phyloP scores from a whole-genome alignment of 2,888 invertebrate genomes.

The Eretmocerus hayati region DNA sequence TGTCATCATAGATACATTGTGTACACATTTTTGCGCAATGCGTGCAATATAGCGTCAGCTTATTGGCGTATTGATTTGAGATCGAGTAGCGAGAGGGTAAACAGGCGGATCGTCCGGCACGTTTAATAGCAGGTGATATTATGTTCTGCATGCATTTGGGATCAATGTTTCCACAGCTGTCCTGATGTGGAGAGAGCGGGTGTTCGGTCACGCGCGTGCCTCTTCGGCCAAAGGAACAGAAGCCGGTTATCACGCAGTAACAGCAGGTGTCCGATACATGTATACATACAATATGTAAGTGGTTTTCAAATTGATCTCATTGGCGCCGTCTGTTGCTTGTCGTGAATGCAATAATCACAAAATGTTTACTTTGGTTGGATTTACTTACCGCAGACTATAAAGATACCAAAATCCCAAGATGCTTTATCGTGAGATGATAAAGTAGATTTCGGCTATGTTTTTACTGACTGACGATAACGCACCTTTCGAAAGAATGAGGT shows the following conservation, averaged over 20 bases:
- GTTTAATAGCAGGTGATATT: slow-evolving; percentile 18
- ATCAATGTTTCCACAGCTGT: slow-evolving; percentile 23
- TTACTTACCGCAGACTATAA: no score
- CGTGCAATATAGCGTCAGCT: slow-evolving; percentile 5
- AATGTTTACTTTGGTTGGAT: no score
- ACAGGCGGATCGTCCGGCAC: slow-evolving; percentile 9
- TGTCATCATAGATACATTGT: no score
- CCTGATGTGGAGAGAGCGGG: not conserved
- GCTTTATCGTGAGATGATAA: no score
- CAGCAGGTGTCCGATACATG: no score
- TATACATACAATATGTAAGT: no score
- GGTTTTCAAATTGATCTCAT: not conserved
- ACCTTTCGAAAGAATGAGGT: no score
- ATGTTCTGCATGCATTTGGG: slow-evolving; percentile 12
- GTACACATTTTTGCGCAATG: slow-evolving; percentile 15
- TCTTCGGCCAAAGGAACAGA: not conserved
- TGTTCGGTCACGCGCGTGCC: not conserved
- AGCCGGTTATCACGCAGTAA: slow-evolving; percentile 12
- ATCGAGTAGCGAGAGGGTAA: slow-evolving; percentile 18
- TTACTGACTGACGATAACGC: no score
- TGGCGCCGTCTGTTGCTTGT: not conserved
- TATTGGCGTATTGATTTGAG: slow-evolving; percentile 14
- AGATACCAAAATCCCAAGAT: no score
- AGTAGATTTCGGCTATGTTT: no score
- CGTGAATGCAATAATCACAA: not conserved